Evolutionary conservation across 2,113 vertebrate genomes (phyloP).

Genomic region (Hypanus sabinus): DNA sequence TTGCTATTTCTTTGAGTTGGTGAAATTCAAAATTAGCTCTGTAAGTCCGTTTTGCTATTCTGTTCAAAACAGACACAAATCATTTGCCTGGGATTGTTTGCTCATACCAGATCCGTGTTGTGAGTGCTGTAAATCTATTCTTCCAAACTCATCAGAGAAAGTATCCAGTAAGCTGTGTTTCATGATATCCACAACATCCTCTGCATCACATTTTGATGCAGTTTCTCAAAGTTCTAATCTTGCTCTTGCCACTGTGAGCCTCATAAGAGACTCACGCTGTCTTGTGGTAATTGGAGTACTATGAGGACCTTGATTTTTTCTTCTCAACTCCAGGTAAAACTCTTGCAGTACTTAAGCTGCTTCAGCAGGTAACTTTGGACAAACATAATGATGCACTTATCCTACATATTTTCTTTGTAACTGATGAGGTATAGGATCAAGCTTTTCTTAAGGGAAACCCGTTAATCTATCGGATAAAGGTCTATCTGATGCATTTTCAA

Average conservation of each 20-base stretch:
- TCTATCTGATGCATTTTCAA: slow-evolving; percentile 64
- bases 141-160: slow-evolving; percentile 87
- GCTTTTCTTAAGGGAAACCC: slow-evolving; percentile 69
- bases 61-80: slow-evolving; percentile 76
- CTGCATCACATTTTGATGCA: slow-evolving; percentile 79
- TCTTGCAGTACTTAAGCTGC: slow-evolving; percentile 79
- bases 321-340: slow-evolving; percentile 86
- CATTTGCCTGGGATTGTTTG: slow-evolving; percentile 78
- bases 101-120: slow-evolving; percentile 95
- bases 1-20: no score
- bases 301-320: slow-evolving; percentile 71
- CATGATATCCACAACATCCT: slow-evolving; percentile 96
- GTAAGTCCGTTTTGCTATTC: slow-evolving; percentile 72
- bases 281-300: slow-evolving; percentile 91
- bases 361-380: slow-evolving; percentile 69
- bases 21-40: slow-evolving; percentile 81
- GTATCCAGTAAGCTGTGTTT: slow-evolving; percentile 93
- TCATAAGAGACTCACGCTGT: slow-evolving; percentile 87
- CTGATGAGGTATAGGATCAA: slow-evolving; percentile 79
- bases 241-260: slow-evolving; percentile 88
- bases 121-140: slow-evolving; percentile 89
- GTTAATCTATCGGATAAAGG: slow-evolving; percentile 78
- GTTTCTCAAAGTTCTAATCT: slow-evolving; percentile 86
- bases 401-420: slow-evolving; percentile 86
- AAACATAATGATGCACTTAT: slow-evolving; percentile 88